Evolutionary conservation across 92 coral and sea anemone genomes (phyloP).

Genomic region (Ricordea florida): DNA sequence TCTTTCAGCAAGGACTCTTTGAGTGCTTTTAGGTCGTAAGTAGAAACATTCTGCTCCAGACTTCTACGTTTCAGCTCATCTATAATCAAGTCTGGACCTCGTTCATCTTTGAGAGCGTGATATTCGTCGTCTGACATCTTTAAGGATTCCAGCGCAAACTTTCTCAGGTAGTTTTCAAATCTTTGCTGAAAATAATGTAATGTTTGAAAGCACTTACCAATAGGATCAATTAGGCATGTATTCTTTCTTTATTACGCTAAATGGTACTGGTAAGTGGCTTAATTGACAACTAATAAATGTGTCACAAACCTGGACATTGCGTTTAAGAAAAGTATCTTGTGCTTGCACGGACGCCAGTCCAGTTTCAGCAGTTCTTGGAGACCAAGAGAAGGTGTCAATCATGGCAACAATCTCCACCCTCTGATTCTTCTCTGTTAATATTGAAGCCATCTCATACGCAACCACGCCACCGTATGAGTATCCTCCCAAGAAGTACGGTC

Average conservation of each 20-base stretch:
- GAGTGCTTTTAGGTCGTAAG: neutral
- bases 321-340: neutral
- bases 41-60: neutral
- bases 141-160: slow-evolving; percentile 4
- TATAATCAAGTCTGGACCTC: neutral
- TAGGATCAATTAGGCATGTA: neutral
- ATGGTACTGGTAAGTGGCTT: neutral
- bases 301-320: slow-evolving; percentile 1
- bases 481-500: slow-evolving; percentile 82
- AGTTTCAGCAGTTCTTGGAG: neutral
- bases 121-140: slow-evolving; percentile 7
- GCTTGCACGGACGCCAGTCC: neutral
- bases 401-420: slow-evolving; percentile 29
- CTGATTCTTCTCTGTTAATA: slow-evolving; percentile 8
- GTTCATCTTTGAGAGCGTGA: neutral
- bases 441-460: slow-evolving; percentile 36
- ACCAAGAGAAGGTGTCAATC: slow-evolving; percentile 26
- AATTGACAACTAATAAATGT: neutral
- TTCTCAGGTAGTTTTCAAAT: neutral
- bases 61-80: neutral
- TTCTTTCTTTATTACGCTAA: neutral
- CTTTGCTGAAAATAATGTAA: neutral
- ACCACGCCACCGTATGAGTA: slow-evolving; percentile 70
- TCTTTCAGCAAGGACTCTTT: neutral
- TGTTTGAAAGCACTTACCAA: neutral